A percentile compares a stretch with the other conserved stretches of the same genome.
These are phyloP conservation scores for Caenorhabditis parvicauda DNA, from an alignment of 2,888 invertebrate genomes.

Conservation along the genomic window DNA sequence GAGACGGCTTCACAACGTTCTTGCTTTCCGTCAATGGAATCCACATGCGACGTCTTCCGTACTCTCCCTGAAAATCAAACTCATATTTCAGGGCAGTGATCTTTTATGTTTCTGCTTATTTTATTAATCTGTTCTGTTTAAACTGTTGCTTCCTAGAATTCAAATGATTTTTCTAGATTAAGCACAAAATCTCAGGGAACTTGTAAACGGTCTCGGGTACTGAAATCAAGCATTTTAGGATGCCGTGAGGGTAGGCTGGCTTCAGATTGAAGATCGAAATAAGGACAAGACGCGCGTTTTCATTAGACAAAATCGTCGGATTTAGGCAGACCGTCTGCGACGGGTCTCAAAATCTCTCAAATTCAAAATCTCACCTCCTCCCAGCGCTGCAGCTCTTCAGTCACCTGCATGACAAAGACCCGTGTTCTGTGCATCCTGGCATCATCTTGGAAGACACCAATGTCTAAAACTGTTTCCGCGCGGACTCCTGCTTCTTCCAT, in stretches of 20 bases:
- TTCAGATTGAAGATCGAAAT: too few relatives aligned
- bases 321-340: neutral
- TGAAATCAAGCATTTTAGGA: too few relatives aligned
- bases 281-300: too few relatives aligned
- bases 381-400: conserved; percentile 51
- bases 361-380: conserved; percentile 38
- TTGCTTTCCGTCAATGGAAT: conserved; percentile 42
- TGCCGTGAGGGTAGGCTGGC: too few relatives aligned
- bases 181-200: too few relatives aligned
- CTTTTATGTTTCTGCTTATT: too few relatives aligned
- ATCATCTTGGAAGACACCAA: conserved; percentile 76
- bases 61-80: conserved; percentile 18
- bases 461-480: conserved; percentile 82
- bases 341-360: neutral
- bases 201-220: too few relatives aligned
- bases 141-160: neutral
- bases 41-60: conserved; percentile 50
- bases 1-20: conserved; percentile 41
- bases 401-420: conserved; percentile 49
- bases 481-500: conserved; percentile 92
- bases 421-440: conserved; percentile 50
- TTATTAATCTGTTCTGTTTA: too few relatives aligned
- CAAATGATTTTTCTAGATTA: too few relatives aligned
- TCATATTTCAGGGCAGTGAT: too few relatives aligned
- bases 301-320: too few relatives aligned